Conservation (phyloP, 2,888 invertebrate genomes). For the Tromatobia lineatoria region DNA sequence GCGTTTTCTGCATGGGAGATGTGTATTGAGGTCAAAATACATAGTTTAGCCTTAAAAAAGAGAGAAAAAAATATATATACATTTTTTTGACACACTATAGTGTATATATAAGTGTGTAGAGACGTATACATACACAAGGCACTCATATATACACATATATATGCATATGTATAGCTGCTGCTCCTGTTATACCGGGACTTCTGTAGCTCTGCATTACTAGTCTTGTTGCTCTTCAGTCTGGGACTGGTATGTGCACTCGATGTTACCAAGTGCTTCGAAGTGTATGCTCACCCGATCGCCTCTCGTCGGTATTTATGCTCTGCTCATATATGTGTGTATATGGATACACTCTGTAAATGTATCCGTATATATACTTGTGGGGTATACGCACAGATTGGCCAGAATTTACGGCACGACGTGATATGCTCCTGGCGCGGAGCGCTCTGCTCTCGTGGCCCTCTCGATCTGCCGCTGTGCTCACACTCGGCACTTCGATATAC, state of each 20-base stretch:
- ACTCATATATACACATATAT: not conserved
- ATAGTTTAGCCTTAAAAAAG: too few species aligned
- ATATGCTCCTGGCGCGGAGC: slow-evolving; percentile 55
- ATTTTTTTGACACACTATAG: too few species aligned
- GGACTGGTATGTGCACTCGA: slow-evolving; percentile 39
- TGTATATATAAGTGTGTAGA: too few species aligned
- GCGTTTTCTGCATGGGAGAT: too few species aligned
- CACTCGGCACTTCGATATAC: not conserved
- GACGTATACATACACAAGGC: too few species aligned
- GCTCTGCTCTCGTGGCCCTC: slow-evolving; percentile 19
- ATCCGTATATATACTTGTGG: not conserved
- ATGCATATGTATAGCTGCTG: slow-evolving; percentile 23
- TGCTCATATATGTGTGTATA: slow-evolving; percentile 34
- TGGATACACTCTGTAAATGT: not conserved
- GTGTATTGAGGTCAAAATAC: too few species aligned
- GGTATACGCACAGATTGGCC: slow-evolving; percentile 59
- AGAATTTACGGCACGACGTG: slow-evolving; percentile 62
- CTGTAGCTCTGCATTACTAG: slow-evolving; percentile 8
- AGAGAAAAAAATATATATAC: too few species aligned
- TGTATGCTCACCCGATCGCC: slow-evolving; percentile 23
- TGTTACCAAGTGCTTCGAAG: slow-evolving; percentile 38
- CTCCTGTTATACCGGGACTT: slow-evolving; percentile 49
- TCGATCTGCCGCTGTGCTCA: slow-evolving; percentile 42
- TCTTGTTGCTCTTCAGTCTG: slow-evolving; percentile 3
- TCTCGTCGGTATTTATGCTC: slow-evolving; percentile 59